These are phyloP conservation scores for Poecilia picta DNA, from an alignment of 2,797 vertebrate genomes.

Conservation along the genomic window DNA sequence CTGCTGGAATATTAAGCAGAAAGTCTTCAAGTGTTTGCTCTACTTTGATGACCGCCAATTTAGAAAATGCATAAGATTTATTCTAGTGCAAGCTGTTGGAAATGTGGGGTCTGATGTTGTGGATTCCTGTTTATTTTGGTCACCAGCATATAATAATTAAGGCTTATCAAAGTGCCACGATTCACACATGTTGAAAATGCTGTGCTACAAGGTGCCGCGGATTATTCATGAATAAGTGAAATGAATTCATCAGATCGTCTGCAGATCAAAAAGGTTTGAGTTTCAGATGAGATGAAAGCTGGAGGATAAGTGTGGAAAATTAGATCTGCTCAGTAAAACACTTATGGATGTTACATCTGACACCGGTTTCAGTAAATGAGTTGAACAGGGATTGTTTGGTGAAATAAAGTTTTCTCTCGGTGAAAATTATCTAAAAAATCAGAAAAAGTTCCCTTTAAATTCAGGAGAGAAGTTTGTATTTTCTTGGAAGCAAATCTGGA, in stretches of 20 bases:
- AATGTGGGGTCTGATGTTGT: conserved; percentile 32
- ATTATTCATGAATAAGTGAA: conserved; percentile 23
- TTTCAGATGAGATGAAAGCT: conserved; percentile 20
- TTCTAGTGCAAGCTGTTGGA: conserved; percentile 42
- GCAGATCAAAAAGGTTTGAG: conserved; percentile 18
- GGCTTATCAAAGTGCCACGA: conserved; percentile 46
- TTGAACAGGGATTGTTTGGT: background rate
- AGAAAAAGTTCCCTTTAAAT: background rate
- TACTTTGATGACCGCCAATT: conserved; percentile 48
- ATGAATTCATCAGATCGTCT: conserved; percentile 1
- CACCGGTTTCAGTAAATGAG: background rate
- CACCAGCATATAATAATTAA: conserved; percentile 45
- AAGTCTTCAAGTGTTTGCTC: conserved; percentile 27
- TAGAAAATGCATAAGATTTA: conserved; percentile 17
- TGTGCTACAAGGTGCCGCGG: conserved; percentile 19
- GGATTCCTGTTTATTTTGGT: conserved; percentile 36
- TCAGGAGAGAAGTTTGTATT: background rate
- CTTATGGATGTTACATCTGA: background rate
- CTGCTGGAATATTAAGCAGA: conserved; percentile 43
- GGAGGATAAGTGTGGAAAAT: conserved; percentile 3
- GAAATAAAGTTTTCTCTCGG: background rate
- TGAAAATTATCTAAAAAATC: background rate
- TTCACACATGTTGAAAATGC: conserved; percentile 24
- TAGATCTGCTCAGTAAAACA: background rate
- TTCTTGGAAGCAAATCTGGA: too few species aligned